Base-by-base conservation (phyloP, 2,113 vertebrate species). In the Saiga tatarica region DNA sequence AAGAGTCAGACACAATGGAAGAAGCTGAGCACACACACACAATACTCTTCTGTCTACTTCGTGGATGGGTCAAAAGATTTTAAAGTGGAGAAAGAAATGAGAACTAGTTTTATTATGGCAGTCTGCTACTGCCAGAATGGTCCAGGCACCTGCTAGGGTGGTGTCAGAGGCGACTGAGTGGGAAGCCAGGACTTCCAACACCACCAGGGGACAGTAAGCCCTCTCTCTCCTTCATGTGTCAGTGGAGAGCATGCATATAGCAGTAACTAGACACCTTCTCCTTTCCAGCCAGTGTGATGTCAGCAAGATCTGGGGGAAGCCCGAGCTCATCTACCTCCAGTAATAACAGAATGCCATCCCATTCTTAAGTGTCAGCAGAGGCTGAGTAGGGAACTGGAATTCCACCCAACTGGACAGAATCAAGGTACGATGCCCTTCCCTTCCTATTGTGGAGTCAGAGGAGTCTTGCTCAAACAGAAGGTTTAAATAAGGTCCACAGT, bases 401-500 rank as follows among this genome's bases (percentile, higher is more conserved):
- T 90, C 71, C 12, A 87, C 28, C 60, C 25, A 25, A 50, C 21
- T 36, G 82, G 52, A 21, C 15, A 52, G 26, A 60, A 33, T n/a
- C 4, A 94, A 87, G 59, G 30, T 23, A 82, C 4, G 3, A 30
- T 4, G 15, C 28, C n/a, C 15, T 47, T 71, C 45, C 53, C 42
- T 47, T 60, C 9, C 50, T 74, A 91, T 7, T 36, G 11, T n/a
- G 39, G 64, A 94, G 59, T 62, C 67, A 93, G 59, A 94, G 16
- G 64, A 93, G 50, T 36, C 52, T 57, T 93, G 9, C 25, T 85
- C 55, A 97, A 85, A 76, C 28, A 57, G 36, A 94, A 71, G 33
- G 89, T 83, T 90, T 90, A 97, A 90, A 74, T 89, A 89, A 85
- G 53, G 91, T 67, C 86, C 86, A 93, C 79, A 91, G 45, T 62